Evolutionary conservation across 2,888 invertebrate species (phyloP).

Genomic region (Priapulus caudatus): DNA sequence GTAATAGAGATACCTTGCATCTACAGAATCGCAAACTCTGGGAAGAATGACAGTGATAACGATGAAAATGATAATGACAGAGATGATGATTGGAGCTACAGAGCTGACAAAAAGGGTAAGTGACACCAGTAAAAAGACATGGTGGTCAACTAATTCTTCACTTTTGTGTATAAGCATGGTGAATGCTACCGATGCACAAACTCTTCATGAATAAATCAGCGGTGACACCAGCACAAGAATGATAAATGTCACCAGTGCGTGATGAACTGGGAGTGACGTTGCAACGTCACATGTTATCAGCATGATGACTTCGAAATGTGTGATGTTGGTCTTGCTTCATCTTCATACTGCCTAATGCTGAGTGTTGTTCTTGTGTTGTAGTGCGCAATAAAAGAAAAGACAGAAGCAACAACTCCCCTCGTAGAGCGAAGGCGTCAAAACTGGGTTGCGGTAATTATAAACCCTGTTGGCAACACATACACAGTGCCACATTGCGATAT

Average conservation of each 20-base stretch:
- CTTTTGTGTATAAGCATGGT: too few species aligned
- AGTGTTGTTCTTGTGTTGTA: constrained; percentile 23
- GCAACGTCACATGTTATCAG: too few species aligned
- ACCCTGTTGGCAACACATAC: too few species aligned
- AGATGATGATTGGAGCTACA: constrained; percentile 70
- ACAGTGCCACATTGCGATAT: too few species aligned
- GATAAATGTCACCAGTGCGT: too few species aligned
- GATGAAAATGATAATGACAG: constrained; percentile 69
- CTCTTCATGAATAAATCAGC: too few species aligned
- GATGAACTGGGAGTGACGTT: too few species aligned
- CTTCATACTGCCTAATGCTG: not conserved
- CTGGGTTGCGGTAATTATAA: constrained; percentile 30
- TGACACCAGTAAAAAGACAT: too few species aligned
- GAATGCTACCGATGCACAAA: too few species aligned
- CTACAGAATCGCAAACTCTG: constrained; percentile 15
- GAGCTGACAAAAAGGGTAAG: constrained; percentile 29
- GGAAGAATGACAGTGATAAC: constrained; percentile 43
- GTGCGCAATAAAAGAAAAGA: constrained; percentile 32
- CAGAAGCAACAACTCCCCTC: constrained; percentile 29
- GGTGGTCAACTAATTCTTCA: too few species aligned
- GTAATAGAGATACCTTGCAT: too few species aligned
- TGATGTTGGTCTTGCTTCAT: not conserved
- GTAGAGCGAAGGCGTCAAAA: constrained; percentile 27
- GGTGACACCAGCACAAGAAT: too few species aligned
- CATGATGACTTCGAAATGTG: not conserved